Percentiles rank a stretch among this genome's conserved stretches.
phyloP scores from a whole-genome alignment of 2,113 vertebrate species.

The Mohoua ochrocephala region DNA sequence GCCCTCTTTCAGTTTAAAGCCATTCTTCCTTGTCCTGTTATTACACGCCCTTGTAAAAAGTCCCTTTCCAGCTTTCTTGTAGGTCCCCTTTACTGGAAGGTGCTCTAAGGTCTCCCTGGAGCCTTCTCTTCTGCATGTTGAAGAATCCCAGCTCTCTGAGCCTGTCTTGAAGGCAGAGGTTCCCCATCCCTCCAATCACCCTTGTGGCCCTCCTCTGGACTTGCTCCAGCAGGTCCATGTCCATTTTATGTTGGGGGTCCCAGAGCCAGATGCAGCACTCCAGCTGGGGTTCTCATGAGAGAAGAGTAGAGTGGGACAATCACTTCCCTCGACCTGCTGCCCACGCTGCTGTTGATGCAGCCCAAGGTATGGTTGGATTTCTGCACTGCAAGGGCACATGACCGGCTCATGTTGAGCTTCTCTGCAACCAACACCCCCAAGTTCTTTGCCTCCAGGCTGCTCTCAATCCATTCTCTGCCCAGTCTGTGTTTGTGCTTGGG shows the following conservation, averaged over 20 bases:
- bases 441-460: neutral
- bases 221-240: neutral
- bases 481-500: neutral
- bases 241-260: neutral
- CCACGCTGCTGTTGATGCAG: neutral
- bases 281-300: neutral
- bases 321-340: neutral
- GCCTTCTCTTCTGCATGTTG: neutral
- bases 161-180: neutral
- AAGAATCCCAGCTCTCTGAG: neutral
- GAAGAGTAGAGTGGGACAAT: neutral
- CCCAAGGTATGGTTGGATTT: neutral
- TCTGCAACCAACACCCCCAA: neutral
- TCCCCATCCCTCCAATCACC: neutral
- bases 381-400: neutral
- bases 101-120: neutral
- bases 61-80: neutral
- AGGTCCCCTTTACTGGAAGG: neutral
- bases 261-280: neutral
- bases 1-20: neutral
- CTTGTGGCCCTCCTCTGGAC: neutral
- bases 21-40: neutral
- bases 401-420: neutral
- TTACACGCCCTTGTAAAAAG: neutral
- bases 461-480: neutral